Conservation (phyloP, 2,797 vertebrate genomes). For the Pampus argenteus region DNA sequence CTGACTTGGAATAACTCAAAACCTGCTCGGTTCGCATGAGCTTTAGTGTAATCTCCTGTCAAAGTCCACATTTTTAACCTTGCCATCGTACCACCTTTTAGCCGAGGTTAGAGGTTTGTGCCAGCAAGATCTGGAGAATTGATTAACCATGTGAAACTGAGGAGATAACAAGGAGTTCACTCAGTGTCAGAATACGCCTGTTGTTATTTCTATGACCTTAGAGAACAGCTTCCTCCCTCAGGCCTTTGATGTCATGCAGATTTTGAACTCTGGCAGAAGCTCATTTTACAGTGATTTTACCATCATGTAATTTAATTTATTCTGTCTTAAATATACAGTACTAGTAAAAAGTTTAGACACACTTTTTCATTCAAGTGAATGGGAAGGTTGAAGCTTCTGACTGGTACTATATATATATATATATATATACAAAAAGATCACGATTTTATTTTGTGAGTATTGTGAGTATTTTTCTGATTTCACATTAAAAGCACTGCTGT, state of each 20-base stretch:
- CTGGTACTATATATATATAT: no score
- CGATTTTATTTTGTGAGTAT: no score
- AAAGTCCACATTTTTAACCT: slow-evolving; percentile 29
- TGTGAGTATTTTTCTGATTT: no score
- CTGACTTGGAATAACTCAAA: slow-evolving; percentile 27
- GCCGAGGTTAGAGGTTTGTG: not conserved
- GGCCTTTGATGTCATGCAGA: not conserved
- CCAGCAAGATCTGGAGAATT: not conserved
- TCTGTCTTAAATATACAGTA: not conserved
- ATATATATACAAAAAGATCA: no score
- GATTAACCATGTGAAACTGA: not conserved
- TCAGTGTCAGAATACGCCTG: not conserved
- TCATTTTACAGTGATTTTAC: not conserved
- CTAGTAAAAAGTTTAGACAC: no score
- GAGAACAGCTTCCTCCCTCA: not conserved
- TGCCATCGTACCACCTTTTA: not conserved
- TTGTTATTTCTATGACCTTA: not conserved
- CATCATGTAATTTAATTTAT: not conserved
- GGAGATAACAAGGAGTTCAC: not conserved
- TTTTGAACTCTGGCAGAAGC: slow-evolving; percentile 3
- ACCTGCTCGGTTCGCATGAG: slow-evolving; percentile 26
- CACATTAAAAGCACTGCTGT: no score
- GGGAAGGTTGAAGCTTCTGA: no score
- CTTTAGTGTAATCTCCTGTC: slow-evolving; percentile 19
- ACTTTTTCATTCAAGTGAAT: no score